phyloP scores from a whole-genome alignment of 2,888 invertebrate genomes.

The Physocephala rufipes region DNA sequence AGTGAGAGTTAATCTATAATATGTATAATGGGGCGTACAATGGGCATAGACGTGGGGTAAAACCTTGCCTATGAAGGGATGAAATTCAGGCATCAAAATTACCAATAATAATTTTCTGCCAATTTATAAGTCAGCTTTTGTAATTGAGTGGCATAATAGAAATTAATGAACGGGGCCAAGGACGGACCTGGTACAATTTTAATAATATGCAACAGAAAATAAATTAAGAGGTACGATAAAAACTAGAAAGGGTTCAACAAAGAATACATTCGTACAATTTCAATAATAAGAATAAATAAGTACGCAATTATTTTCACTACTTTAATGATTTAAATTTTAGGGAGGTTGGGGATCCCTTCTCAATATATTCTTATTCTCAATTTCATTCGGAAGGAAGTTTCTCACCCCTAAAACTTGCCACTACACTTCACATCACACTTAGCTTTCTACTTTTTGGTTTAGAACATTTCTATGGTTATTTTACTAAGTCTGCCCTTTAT shows the following conservation, averaged over 20 bases:
- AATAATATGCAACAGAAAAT: constrained; percentile 25
- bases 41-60: neutral
- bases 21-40: neutral
- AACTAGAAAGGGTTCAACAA: no score
- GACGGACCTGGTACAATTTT: constrained; percentile 37
- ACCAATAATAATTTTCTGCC: constrained; percentile 27
- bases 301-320: no score
- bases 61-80: neutral
- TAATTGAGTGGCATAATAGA: constrained; percentile 22
- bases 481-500: neutral
- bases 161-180: constrained; percentile 47
- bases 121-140: constrained; percentile 50
- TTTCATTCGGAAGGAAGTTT: no score
- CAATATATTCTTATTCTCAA: no score
- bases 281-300: no score
- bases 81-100: neutral
- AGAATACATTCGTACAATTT: neutral
- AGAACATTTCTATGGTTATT: neutral
- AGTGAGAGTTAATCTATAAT: neutral
- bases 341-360: no score
- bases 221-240: neutral
- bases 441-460: neutral
- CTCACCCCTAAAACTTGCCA: neutral
- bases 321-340: no score
- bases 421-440: neutral